These are phyloP conservation scores for Athripsodes cinereus DNA, from an alignment of 2,888 invertebrate species.

Conservation along the genomic window DNA sequence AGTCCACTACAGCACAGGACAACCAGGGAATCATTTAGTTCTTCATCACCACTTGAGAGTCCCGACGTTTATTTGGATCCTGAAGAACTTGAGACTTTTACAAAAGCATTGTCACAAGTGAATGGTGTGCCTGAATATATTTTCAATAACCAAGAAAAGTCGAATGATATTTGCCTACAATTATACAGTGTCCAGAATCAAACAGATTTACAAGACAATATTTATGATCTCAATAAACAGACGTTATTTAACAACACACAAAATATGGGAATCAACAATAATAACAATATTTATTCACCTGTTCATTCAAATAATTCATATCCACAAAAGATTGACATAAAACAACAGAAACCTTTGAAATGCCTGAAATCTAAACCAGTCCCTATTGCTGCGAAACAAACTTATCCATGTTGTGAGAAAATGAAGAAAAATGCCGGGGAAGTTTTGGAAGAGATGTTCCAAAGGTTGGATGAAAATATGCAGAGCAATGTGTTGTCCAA, in stretches of 20 bases:
- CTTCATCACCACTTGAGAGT: slow-evolving; percentile 18
- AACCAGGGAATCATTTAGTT: slow-evolving; percentile 18
- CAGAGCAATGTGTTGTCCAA: slow-evolving; percentile 9
- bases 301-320: not conserved
- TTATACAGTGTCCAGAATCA: not conserved
- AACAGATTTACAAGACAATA: not conserved
- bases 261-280: not conserved
- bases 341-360: not conserved
- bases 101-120: slow-evolving; percentile 3
- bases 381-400: slow-evolving; percentile 18
- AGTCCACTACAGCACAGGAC: slow-evolving; percentile 3
- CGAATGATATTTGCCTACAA: not conserved
- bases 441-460: slow-evolving; percentile 21
- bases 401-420: slow-evolving; percentile 14
- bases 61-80: slow-evolving; percentile 5
- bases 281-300: not conserved
- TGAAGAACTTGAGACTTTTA: not conserved
- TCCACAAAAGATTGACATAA: not conserved
- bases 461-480: slow-evolving; percentile 18
- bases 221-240: not conserved
- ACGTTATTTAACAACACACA: not conserved
- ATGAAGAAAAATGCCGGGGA: slow-evolving; percentile 17
- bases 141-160: not conserved
- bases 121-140: not conserved
- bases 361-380: slow-evolving; percentile 4